phyloP scores from a whole-genome alignment of 2,888 invertebrate species.

The Alsophila aescularia region DNA sequence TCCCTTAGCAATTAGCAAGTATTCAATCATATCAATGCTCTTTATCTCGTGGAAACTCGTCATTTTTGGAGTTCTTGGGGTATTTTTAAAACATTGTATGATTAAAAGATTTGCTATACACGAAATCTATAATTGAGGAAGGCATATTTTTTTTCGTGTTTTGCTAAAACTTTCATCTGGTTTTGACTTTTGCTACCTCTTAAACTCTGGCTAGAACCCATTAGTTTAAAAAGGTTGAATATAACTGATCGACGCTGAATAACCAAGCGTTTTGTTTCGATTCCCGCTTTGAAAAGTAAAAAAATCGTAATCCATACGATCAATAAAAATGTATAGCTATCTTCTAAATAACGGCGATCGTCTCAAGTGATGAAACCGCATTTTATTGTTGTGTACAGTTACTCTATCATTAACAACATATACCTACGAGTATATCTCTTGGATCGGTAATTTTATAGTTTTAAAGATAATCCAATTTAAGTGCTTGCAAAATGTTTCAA shows the following conservation, averaged over 20 bases:
- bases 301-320: conserved; percentile 13
- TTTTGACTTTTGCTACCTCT: no score
- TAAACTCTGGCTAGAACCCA: no score
- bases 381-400: conserved; percentile 26
- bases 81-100: no score
- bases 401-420: conserved; percentile 23
- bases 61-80: no score
- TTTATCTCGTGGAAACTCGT: no score
- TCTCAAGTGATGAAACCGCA: conserved; percentile 25
- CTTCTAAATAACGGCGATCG: conserved; percentile 17
- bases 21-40: no score
- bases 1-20: no score
- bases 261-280: conserved; percentile 10
- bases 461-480: conserved; percentile 20
- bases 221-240: no score
- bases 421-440: conserved; percentile 24
- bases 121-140: no score
- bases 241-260: background rate
- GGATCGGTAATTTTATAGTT: conserved; percentile 20
- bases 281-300: background rate
- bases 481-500: conserved; percentile 20
- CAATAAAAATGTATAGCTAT: conserved; percentile 22
- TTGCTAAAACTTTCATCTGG: no score
- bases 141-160: no score
- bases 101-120: no score